These are phyloP conservation scores for Tragelaphus imberbis DNA, from an alignment of 2,113 vertebrate genomes.

Conservation along the genomic window DNA sequence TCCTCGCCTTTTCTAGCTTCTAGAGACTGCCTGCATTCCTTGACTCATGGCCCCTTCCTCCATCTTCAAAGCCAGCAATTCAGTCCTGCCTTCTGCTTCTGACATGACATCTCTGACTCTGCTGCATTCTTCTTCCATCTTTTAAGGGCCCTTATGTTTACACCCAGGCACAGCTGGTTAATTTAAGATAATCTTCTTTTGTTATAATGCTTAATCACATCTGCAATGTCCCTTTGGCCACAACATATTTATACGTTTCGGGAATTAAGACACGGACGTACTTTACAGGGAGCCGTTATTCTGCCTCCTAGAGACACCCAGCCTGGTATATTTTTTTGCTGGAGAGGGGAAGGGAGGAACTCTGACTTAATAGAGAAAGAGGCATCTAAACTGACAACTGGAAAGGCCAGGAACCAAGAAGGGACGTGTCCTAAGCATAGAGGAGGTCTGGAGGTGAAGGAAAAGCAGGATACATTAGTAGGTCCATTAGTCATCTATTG, in stretches of 20 bases:
- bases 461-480: background rate
- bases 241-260: background rate
- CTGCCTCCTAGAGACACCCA: background rate
- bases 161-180: background rate
- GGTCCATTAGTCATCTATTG: accelerated
- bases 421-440: background rate
- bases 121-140: background rate
- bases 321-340: background rate
- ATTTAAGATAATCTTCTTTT: background rate
- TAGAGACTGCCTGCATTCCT: background rate
- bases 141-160: background rate
- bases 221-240: background rate
- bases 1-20: background rate
- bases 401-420: background rate
- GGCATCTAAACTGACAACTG: background rate
- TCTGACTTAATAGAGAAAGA: background rate
- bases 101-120: background rate
- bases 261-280: background rate
- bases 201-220: background rate
- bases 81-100: background rate
- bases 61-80: background rate
- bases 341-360: too few species aligned
- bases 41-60: background rate
- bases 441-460: background rate
- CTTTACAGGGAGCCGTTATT: background rate